Evolutionary conservation across 53 echinoderm and acorn worm species (phyloP), one percentile per base, ranked within the genome.

Genomic region (Zoroaster sp.): DNA sequence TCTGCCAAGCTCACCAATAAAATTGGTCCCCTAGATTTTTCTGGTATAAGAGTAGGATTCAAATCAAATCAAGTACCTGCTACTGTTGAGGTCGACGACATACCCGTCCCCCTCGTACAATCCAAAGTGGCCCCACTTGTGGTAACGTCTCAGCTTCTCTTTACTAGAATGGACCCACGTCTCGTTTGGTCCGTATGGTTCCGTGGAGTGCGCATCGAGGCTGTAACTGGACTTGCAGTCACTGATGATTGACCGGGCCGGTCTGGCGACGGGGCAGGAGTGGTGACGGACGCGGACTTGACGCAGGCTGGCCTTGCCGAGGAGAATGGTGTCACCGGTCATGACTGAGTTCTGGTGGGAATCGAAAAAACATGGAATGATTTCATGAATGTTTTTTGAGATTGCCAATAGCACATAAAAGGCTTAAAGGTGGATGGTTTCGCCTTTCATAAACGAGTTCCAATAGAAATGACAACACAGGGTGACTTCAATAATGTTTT

Each of bases 81-180:
- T 90, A 35, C 73, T 87, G 66, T 96, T 96, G 46, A 96, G 90
- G 66, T 87, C 88, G 38, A 96, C 72, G 2, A 74, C 91, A 69
- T 88, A 96, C 25, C 97, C 97, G 44, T 93, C 97, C 8, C 97
- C 97, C 66, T 90, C 89, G 68, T 96, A 96, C 23, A 66, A 59
- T 25, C 83, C 88, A 72, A 96, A 91, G 88, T 77, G 75, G 10
- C 97, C 97, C 97, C 95, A 96, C 71, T 96, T 93, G 88, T 83
- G 73, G 89, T 95, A 93, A 20, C 97, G 82, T 1, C 36, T 45
- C 46, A 96, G 83, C 52, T 87, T 87, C 55, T 77, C 68, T 39
- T 87, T 90, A 5, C 91, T 73, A 4, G 66, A 72, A 73, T 94
- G 93, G 34, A 65, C 41, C 97, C 97, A 96, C 38, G 54, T 36